Base-by-base conservation (phyloP, 2,113 vertebrate species). In the Cairina moschata region DNA sequence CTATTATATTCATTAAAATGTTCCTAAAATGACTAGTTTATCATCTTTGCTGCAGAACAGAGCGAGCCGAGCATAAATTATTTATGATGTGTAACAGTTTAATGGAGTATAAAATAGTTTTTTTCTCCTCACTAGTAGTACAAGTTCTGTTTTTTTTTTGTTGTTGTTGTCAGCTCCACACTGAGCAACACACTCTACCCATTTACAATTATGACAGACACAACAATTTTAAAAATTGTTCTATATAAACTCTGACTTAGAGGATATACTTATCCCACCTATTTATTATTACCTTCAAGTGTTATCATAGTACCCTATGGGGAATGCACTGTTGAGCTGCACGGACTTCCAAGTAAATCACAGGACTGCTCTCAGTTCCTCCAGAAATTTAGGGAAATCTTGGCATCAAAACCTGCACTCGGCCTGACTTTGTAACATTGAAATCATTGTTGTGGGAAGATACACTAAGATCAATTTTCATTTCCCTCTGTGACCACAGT, bases 41-140 rank as follows among this genome's bases (percentile, higher is more conserved):
- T 98, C 97, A 96, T 97, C 93, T 95, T 62, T 84, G 88, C 96
- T 90, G 95, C 79, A 97, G 96, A 95, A 96, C 40, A 83, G 93
- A 95, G 94, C 81, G 79, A 85, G 81, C 75, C 63, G 81, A 83
- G 90, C 86, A 96, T 97, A 98, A 97, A 98, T 98, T 97, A 98
- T 98, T 98, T 97, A 98, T 97, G 97, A 98, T 86, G 93, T 94
- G 82, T 93, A 97, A 97, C 96, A 97, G 95, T 97, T 97, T 98
- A 98, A 98, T 97, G 97, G 96, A 96, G 97, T 98, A 98, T 98
- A 98, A 98, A 98, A 98, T 94, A 94, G 95, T 93, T 96, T 90
- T 89, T 96, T 97, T 93, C 63, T 94, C 54, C 89, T 96, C 92
- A 79, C 69, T 58, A 85, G 96, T 85, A 95, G 92, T 80, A 95